Evolutionary conservation across 1,140 invertebrate species (phyloP).

Genomic region (Drosophila seguyi): DNA sequence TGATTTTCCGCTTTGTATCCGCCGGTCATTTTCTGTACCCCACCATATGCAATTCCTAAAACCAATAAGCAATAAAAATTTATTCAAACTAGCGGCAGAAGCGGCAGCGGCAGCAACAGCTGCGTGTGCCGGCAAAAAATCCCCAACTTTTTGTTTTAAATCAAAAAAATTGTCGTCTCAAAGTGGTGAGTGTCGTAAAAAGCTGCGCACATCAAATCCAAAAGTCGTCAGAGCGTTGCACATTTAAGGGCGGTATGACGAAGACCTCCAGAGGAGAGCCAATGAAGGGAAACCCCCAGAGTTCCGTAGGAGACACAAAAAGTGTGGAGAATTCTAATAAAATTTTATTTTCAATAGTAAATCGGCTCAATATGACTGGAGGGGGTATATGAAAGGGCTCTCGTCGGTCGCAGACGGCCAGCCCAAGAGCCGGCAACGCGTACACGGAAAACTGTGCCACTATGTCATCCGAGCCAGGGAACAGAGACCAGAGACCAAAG

Average conservation of each 20-base stretch:
- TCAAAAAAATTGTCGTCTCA: slow-evolving; percentile 12
- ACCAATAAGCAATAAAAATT: slow-evolving; percentile 54
- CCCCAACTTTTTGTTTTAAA: slow-evolving; percentile 33
- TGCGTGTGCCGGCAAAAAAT: slow-evolving; percentile 19
- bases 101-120: slow-evolving; percentile 19
- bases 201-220: slow-evolving; percentile 64
- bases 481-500: slow-evolving; percentile 33
- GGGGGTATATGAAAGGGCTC: slow-evolving; percentile 55
- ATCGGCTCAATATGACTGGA: slow-evolving; percentile 72
- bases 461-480: slow-evolving; percentile 59
- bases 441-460: slow-evolving; percentile 65
- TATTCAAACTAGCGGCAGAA: slow-evolving; percentile 35
- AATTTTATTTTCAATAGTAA: slow-evolving; percentile 83
- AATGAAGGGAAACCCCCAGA: slow-evolving; percentile 33
- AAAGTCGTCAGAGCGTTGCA: slow-evolving; percentile 78
- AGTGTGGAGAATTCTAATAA: slow-evolving; percentile 72
- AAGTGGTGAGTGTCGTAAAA: slow-evolving; percentile 66
- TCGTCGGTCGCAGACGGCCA: slow-evolving; percentile 21
- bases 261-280: slow-evolving; percentile 21
- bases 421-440: slow-evolving; percentile 5
- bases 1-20: slow-evolving; percentile 51
- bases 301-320: slow-evolving; percentile 19
- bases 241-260: slow-evolving; percentile 25
- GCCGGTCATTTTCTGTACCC: slow-evolving; percentile 3
- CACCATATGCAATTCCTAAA: slow-evolving; percentile 50